Percentiles rank a stretch among this genome's conserved stretches.
phyloP scores from a whole-genome alignment of 2,113 vertebrate species.

The Heliornis fulica region DNA sequence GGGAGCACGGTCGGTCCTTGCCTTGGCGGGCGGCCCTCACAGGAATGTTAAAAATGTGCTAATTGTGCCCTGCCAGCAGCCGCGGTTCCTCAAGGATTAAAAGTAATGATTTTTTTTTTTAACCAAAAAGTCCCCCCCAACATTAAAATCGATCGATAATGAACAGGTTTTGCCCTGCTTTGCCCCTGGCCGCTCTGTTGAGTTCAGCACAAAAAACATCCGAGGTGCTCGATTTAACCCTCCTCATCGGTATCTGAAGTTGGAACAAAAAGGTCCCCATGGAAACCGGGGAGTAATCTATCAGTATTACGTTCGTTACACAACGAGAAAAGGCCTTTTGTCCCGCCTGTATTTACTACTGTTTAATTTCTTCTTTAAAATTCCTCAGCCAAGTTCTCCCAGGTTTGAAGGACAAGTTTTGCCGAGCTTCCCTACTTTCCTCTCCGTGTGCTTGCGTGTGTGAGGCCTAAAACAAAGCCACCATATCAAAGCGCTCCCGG shows the following conservation, averaged over 20 bases:
- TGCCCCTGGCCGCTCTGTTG: not conserved
- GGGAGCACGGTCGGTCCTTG: not conserved
- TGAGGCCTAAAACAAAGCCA: constrained; percentile 67
- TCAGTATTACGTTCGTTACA: constrained; percentile 51
- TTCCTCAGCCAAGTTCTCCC: not conserved
- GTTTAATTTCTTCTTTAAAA: constrained; percentile 46
- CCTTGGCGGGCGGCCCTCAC: not conserved
- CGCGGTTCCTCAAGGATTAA: constrained; percentile 35
- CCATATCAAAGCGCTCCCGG: not conserved
- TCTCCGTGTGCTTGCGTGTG: not conserved
- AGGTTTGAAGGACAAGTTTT: not conserved
- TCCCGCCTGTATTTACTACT: constrained; percentile 58
- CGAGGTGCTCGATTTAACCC: constrained; percentile 23
- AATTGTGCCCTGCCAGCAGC: constrained; percentile 51
- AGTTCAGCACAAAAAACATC: not conserved
- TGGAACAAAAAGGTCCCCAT: constrained; percentile 76
- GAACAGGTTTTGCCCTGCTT: not conserved
- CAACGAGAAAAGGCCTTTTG: constrained; percentile 64
- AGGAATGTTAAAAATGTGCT: constrained; percentile 59
- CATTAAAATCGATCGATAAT: not conserved
- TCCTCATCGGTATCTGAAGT: constrained; percentile 29
- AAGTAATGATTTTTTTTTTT: constrained; percentile 4
- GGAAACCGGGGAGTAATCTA: constrained; percentile 76
- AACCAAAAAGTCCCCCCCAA: not conserved
- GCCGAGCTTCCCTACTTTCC: not conserved